Evolutionary conservation across 2,797 vertebrate genomes (phyloP), one percentile per base, ranked within the genome.

Genomic region (Hyperoplus lanceolatus): DNA sequence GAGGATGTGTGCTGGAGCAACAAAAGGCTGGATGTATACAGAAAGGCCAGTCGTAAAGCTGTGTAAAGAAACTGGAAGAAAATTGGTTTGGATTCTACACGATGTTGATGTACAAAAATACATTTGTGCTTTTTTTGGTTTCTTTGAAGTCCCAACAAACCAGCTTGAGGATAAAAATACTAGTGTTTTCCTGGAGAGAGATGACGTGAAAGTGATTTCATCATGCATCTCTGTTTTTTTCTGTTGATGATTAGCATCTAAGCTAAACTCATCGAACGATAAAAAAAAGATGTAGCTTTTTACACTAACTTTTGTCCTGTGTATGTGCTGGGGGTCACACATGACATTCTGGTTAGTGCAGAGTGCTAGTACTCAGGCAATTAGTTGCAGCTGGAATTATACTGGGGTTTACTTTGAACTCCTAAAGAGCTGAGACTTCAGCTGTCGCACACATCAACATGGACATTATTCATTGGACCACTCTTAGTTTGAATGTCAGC

Each of bases 11-110:
- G 41, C n/a, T 74, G 51, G 21, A 62, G 78, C 75, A 55, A 62
- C 81, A 62, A 51, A 82, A 80, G 64, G 49, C 73, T 81, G 39
- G 3, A 70, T 62, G 48, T 38, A 54, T 59, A 46, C 65, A 75
- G 60, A 75, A n/a, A 51, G 54, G 64, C 80, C 81, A 21, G 66
- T 75, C 68, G 64, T 81, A 73, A 83, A 89, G 68, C 71, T 50
- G 8, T 67, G 54, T 58, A 53, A 73, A 43, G 11, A 84, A 77
- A 84, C 56, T 3, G 46, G 65, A 69, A 75, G 60, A 72, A 13
- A 55, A 73, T 49, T 61, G 55, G 61, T 73, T 70, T 85, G 57
- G 49, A 64, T 65, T 48, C 18, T 16, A 6, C 63, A 70, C 87
- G 70, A 81, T 86, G 72, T 89, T 56, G 15, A 18, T 7, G 0